phyloP scores from a whole-genome alignment of 2,888 invertebrate genomes.

The Eupithecia exiguata region DNA sequence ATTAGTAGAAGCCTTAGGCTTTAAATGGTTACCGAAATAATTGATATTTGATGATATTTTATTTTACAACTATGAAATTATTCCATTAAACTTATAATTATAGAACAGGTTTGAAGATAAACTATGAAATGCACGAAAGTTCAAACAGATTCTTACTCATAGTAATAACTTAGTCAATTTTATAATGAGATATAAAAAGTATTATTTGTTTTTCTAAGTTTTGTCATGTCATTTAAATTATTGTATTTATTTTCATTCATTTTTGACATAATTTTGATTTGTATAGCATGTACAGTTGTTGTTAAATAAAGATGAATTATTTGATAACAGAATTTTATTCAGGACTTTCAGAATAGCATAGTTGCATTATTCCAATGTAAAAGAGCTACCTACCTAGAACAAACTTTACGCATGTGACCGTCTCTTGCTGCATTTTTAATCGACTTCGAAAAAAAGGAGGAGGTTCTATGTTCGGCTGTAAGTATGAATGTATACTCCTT shows the following conservation, averaged over 20 bases:
- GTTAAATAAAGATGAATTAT: constrained; percentile 41
- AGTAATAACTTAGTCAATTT: constrained; percentile 28
- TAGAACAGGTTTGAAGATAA: background rate
- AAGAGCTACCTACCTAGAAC: too few relatives aligned
- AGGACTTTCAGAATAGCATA: background rate
- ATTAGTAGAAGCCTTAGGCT: background rate
- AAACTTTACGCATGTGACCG: too few relatives aligned
- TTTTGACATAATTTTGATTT: constrained; percentile 36
- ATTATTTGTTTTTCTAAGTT: constrained; percentile 53
- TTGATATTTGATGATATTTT: background rate
- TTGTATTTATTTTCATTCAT: constrained; percentile 59
- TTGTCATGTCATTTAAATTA: constrained; percentile 55
- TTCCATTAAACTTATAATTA: background rate
- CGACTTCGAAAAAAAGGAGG: too few relatives aligned
- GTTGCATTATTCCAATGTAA: too few relatives aligned
- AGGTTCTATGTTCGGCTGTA: too few relatives aligned
- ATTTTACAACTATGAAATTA: background rate
- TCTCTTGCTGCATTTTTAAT: too few relatives aligned
- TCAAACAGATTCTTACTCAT: background rate
- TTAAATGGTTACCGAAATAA: background rate
- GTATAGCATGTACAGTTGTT: constrained; percentile 48
- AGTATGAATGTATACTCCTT: too few relatives aligned
- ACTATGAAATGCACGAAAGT: background rate
- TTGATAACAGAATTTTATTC: background rate
- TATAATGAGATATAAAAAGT: constrained; percentile 52